Evolutionary conservation across 2,797 vertebrate genomes (phyloP), one percentile per base, ranked within the genome.

Genomic region (Leptatherina wallacei): DNA sequence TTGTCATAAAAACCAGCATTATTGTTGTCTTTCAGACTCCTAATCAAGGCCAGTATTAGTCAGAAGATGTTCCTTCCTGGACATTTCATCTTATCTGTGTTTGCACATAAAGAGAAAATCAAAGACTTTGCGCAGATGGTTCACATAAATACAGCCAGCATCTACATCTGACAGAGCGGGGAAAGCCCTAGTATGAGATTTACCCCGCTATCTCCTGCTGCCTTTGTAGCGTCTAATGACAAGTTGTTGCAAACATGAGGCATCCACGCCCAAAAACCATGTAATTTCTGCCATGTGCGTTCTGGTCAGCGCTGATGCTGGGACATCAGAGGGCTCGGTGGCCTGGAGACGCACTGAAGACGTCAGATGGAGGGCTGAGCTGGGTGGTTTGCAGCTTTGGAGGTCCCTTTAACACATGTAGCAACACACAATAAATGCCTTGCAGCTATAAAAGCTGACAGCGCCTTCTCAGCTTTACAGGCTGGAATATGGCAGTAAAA

Each of bases 251-350:
- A 71, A 85, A 79, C 81, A 67, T n/a, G 20, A 56, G 70, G 77
- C 74, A 77, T 88, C 91, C 91, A 92, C 92, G 81, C 93, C 89
- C 89, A 85, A 73, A 69, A 81, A 60, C 85, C 85, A 59, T 89
- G 65, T 90, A 90, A 93, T 93, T 79, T 88, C 70, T 91, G 84
- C 86, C 89, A 91, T 91, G 86, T 87, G 90, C 81, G 77, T 71
- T 86, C 78, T 81, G 87, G 89, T 86, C 85, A 82, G 82, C 75
- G 2, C 30, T 5, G 40, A 38, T 54, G 61, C 32, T 22, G 5
- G 0, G 30, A 72, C 81, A 90, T 88, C 83, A 89, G 76, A 90
- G 76, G 44, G 75, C 81, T 61, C 33, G 1, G 79, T 2, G 56
- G 75, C 61, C 59, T 12, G 10, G 73, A 83, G 81, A 82, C 61